Conservation (phyloP, 2,797 vertebrate species). For the Periparus ater region DNA sequence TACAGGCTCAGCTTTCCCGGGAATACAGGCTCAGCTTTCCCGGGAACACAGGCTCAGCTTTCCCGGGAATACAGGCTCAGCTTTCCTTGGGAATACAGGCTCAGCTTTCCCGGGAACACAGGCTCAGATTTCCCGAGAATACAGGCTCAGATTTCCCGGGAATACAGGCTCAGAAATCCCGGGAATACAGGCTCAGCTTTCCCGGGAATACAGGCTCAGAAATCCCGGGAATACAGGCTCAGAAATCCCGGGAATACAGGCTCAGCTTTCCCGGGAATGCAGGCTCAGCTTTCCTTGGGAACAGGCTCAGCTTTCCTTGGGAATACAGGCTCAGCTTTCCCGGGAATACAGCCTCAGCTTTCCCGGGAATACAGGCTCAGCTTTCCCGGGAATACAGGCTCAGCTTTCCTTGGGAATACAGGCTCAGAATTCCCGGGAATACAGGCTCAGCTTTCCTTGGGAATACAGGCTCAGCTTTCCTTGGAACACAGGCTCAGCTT, state of each 20-base stretch:
- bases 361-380: rapidly evolving
- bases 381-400: not conserved
- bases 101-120: not conserved
- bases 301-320: not conserved
- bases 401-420: not conserved
- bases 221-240: too few species aligned
- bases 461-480: not conserved
- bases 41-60: rapidly evolving
- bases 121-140: not conserved
- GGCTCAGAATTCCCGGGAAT: not conserved
- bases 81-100: not conserved
- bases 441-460: not conserved
- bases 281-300: rapidly evolving
- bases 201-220: not conserved
- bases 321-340: not conserved
- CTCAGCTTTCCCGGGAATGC: rapidly evolving
- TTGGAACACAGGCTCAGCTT: rapidly evolving
- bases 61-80: not conserved
- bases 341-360: not conserved
- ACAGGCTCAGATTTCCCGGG: not conserved
- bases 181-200: not conserved
- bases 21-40: not conserved
- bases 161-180: not conserved
- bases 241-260: rapidly evolving
- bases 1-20: not conserved